Percentiles rank a stretch among this genome's conserved stretches.
Conservation (phyloP, 1,140 invertebrate species). For the Trinorchestia longiramus region DNA sequence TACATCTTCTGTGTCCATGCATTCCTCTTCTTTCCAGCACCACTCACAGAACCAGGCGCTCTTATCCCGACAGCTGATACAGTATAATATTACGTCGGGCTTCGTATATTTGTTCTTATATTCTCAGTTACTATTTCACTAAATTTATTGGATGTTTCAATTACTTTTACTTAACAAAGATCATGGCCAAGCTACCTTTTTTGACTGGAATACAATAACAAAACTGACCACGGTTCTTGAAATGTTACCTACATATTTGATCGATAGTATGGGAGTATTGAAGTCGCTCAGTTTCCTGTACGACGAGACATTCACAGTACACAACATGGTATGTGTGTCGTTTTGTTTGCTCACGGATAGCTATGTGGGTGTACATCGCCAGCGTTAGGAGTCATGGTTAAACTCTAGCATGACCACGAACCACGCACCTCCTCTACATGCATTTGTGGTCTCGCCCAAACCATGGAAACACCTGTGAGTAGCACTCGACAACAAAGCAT, state of each 20-base stretch:
- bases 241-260: neutral
- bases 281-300: neutral
- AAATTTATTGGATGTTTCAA: neutral
- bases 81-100: neutral
- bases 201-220: neutral
- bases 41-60: conserved; percentile 12
- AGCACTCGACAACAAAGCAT: conserved; percentile 3
- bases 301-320: neutral
- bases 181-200: neutral
- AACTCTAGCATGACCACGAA: conserved; percentile 2
- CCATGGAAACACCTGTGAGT: conserved; percentile 33
- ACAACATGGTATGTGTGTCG: neutral
- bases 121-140: neutral
- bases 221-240: neutral
- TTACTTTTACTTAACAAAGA: neutral
- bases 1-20: conserved; percentile 25
- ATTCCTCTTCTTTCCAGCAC: conserved; percentile 39
- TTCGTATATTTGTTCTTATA: neutral
- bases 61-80: neutral
- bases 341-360: neutral
- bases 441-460: conserved; percentile 14
- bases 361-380: neutral
- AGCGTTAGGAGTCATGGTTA: neutral
- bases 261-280: neutral
- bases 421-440: conserved; percentile 25